Evolutionary conservation across 2,113 vertebrate species (phyloP).

Genomic region (Coturnix japonica): DNA sequence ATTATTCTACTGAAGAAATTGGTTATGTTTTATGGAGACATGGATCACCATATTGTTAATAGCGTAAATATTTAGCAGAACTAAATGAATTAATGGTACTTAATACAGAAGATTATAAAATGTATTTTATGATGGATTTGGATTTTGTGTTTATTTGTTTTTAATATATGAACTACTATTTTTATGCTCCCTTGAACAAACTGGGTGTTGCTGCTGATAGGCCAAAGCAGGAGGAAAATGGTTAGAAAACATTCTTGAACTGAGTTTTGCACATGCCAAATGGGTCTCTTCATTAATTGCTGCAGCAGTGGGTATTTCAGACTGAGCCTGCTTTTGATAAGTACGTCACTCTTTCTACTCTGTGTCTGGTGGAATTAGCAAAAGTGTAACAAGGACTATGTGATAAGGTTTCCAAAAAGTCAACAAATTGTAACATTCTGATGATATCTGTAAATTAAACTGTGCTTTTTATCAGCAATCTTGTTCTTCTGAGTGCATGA

Average conservation of each 20-base stretch:
- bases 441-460: neutral
- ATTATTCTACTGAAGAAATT: neutral
- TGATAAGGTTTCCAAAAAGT: neutral
- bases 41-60: neutral
- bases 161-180: neutral
- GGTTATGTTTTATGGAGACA: neutral
- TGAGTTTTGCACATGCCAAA: neutral
- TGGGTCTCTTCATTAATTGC: neutral
- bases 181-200: neutral
- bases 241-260: neutral
- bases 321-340: neutral
- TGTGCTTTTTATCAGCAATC: neutral
- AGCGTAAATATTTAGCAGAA: neutral
- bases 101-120: neutral
- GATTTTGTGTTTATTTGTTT: neutral
- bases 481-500: neutral
- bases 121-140: neutral
- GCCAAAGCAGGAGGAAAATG: neutral
- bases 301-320: fast-evolving
- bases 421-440: neutral
- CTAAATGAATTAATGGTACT: neutral
- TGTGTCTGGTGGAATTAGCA: neutral
- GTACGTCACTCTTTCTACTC: neutral
- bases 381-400: neutral
- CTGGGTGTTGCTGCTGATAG: neutral